These are phyloP conservation scores for Bovichtus diacanthus DNA, from an alignment of 2,797 vertebrate species.

Conservation along the genomic window DNA sequence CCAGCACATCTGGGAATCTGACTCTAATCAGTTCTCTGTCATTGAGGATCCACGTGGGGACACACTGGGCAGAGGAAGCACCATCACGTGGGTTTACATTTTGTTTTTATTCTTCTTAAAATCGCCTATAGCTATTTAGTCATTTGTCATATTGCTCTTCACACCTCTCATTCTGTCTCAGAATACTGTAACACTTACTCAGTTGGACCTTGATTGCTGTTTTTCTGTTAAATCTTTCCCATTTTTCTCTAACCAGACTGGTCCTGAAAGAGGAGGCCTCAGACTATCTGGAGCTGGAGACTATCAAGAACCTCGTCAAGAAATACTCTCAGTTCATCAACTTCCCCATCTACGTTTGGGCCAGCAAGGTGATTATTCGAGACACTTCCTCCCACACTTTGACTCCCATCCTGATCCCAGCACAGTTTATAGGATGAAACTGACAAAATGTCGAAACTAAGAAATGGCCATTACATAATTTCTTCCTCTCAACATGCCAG, in stretches of 20 bases:
- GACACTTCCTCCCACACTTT: background rate
- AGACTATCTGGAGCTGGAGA: conserved; percentile 97
- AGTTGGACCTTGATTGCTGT: background rate
- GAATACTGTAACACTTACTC: background rate
- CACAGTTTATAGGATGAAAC: background rate
- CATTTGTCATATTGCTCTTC: background rate
- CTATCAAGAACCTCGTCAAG: conserved; percentile 95
- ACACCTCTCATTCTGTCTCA: background rate
- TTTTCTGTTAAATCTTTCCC: background rate
- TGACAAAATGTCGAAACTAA: background rate
- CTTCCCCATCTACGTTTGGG: conserved; percentile 99
- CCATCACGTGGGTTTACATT: conserved; percentile 90
- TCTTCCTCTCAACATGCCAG: conserved; percentile 71
- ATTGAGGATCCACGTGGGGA: conserved; percentile 94
- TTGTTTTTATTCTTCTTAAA: background rate
- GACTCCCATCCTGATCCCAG: background rate
- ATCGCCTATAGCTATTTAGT: background rate
- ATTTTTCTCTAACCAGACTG: conserved; percentile 80
- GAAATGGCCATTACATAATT: background rate
- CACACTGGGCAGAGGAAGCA: conserved; percentile 95
- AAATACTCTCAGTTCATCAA: conserved; percentile 99
- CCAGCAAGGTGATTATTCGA: conserved; percentile 91
- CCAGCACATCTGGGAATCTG: conserved; percentile 99
- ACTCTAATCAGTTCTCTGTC: conserved; percentile 96
- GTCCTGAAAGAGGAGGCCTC: conserved; percentile 98